These are phyloP conservation scores for Phyto melanocephala DNA, from an alignment of 2,888 invertebrate genomes.

Conservation along the genomic window DNA sequence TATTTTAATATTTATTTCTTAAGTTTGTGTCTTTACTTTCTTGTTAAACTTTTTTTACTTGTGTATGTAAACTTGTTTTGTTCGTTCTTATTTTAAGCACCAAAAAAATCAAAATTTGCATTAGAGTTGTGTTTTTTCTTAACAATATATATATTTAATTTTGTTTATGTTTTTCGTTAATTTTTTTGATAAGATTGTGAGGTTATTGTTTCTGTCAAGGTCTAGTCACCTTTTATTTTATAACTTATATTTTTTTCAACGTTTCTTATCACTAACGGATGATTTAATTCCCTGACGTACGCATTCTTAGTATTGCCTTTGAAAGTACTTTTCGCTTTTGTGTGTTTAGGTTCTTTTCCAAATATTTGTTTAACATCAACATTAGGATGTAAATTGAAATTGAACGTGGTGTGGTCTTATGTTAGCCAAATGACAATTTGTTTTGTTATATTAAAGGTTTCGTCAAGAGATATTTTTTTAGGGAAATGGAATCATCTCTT, in stretches of 20 bases:
- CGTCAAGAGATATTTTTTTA: too few relatives aligned
- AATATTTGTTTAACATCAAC: background rate
- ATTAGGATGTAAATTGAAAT: too few relatives aligned
- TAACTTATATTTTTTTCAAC: slow-evolving; percentile 2
- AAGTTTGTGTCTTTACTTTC: background rate
- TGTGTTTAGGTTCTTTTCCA: background rate
- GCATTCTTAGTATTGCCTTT: background rate
- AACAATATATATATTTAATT: background rate
- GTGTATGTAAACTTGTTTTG: background rate
- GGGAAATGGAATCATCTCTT: too few relatives aligned
- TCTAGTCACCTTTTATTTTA: slow-evolving; percentile 20
- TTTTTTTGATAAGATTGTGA: slow-evolving; percentile 56
- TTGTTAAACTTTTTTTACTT: background rate
- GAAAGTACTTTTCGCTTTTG: background rate
- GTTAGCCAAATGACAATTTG: too few relatives aligned
- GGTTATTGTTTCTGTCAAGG: slow-evolving; percentile 11
- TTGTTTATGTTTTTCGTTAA: background rate
- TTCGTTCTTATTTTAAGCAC: background rate
- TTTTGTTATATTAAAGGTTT: too few relatives aligned
- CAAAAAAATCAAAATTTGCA: background rate
- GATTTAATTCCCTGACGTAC: slow-evolving; percentile 9
- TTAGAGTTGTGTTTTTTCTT: slow-evolving; percentile 2
- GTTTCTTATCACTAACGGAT: slow-evolving; percentile 35
- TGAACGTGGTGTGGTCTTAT: too few relatives aligned
- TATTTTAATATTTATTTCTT: background rate